Conservation (phyloP, 2,113 vertebrate genomes). For the Opisthocomus hoazin region DNA sequence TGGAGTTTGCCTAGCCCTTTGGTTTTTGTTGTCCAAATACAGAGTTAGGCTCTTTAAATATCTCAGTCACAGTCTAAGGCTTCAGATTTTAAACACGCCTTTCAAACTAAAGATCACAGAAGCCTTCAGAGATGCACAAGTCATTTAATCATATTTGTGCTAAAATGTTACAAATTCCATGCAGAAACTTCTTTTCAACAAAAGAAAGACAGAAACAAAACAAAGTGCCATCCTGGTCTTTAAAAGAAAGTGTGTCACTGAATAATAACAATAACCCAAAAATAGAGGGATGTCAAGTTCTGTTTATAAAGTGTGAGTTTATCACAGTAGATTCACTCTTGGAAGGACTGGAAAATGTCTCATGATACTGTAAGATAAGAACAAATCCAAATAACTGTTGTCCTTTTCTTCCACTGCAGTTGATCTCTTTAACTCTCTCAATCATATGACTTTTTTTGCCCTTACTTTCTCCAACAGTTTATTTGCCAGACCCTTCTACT, state of each 20-base stretch:
- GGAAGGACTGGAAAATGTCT: neutral
- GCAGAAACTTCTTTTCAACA: neutral
- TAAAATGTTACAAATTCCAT: neutral
- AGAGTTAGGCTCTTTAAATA: neutral
- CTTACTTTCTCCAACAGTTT: neutral
- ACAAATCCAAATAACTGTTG: neutral
- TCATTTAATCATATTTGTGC: neutral
- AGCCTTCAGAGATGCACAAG: neutral
- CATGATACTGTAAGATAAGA: neutral
- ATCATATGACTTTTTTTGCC: neutral
- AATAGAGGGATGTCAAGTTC: neutral
- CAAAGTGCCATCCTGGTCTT: neutral
- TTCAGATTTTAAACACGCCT: neutral
- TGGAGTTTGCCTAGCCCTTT: neutral
- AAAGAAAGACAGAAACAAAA: neutral
- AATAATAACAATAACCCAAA: neutral
- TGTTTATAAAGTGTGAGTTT: neutral
- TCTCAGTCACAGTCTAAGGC: neutral
- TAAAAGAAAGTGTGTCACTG: neutral
- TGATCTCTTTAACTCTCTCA: neutral
- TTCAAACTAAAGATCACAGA: neutral
- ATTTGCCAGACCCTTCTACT: neutral
- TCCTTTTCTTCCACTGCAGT: neutral
- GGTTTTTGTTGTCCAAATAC: neutral
- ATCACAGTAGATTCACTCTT: neutral